Evolutionary conservation across 2,113 vertebrate species (phyloP).

Genomic region (Choloepus hoffmanni): DNA sequence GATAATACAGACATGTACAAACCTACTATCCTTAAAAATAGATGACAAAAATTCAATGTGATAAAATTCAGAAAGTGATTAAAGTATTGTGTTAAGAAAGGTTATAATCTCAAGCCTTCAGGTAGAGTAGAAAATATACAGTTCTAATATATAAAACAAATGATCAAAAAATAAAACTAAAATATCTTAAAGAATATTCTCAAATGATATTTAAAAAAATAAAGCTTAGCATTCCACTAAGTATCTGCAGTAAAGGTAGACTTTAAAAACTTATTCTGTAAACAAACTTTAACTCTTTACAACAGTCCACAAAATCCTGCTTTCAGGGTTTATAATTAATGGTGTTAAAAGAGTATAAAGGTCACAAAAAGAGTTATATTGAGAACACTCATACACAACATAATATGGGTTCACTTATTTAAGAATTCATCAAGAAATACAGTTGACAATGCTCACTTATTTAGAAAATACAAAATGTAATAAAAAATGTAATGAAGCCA

Average conservation of each 20-base stretch:
- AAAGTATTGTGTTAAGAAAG: constrained; percentile 77
- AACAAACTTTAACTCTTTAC: constrained; percentile 62
- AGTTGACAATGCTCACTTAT: neutral
- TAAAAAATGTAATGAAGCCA: too few relatives aligned
- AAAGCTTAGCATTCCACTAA: constrained; percentile 71
- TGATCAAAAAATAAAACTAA: constrained; percentile 73
- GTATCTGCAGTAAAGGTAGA: constrained; percentile 68
- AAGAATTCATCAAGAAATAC: neutral
- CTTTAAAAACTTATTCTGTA: constrained; percentile 21
- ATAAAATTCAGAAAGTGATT: constrained; percentile 53
- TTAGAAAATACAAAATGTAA: too few relatives aligned
- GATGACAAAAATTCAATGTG: neutral
- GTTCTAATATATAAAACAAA: constrained; percentile 81
- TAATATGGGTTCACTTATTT: neutral
- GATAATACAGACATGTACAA: constrained; percentile 40
- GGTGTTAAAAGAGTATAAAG: neutral
- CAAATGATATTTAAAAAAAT: constrained; percentile 77
- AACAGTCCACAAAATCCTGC: constrained; percentile 61
- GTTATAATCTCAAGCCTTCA: constrained; percentile 78
- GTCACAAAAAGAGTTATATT: neutral
- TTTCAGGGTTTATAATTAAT: neutral
- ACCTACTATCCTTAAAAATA: constrained; percentile 29
- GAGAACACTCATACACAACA: neutral
- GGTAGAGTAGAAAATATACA: constrained; percentile 79
- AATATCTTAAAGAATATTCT: constrained; percentile 79